Base-by-base conservation (phyloP, 2,113 vertebrate genomes). In the Pterocles gutturalis region DNA sequence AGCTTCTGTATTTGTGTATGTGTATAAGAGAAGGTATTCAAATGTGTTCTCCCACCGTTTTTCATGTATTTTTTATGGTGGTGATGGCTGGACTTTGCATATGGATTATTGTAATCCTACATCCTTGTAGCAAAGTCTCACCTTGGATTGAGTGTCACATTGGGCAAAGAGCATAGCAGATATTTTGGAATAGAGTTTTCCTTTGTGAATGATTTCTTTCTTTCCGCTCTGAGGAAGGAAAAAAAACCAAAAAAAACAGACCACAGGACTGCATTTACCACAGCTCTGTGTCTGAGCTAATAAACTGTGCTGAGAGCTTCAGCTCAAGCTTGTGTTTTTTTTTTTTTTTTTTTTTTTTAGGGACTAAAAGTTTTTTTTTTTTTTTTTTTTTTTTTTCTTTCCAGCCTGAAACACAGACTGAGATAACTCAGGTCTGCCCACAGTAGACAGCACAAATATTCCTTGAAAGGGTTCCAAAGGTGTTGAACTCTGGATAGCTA, bases 251-350 rank as follows among this genome's bases (percentile, higher is more conserved):
- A 76, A 46, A 20, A 60, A 58, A 13, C 41, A 41, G 41, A 41
- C 60, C 77, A 75, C 69, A 78, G 65, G 25, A n/a, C 77, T 89
- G 61, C 38, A 22, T 89, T 97, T 95, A 89, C 83, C 72, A 66
- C 43, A 89, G 87, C 43, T 87, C 72, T 81, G 38, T 95, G 83
- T 77, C 62, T 95, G 87, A 91, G 60, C 77, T 84, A 82, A 91
- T 91, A 92, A 92, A 89, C 48, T 58, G 26, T 91, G 65, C 57
- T 67, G 89, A 75, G 87, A 87, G 61, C 61, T 83, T 87, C 81
- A 84, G 65, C 43, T 93, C 34, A 57, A 77, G 18, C 20, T 95
- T 78, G 25, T 41, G 41, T 11, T 41, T 46, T 62, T 10, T 41
- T 13, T 4, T 41, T 41, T 11, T 38, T 38, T 38, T 38, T 46